Conservation (phyloP, 2,888 invertebrate genomes). For the Camptogramma bilineatum region DNA sequence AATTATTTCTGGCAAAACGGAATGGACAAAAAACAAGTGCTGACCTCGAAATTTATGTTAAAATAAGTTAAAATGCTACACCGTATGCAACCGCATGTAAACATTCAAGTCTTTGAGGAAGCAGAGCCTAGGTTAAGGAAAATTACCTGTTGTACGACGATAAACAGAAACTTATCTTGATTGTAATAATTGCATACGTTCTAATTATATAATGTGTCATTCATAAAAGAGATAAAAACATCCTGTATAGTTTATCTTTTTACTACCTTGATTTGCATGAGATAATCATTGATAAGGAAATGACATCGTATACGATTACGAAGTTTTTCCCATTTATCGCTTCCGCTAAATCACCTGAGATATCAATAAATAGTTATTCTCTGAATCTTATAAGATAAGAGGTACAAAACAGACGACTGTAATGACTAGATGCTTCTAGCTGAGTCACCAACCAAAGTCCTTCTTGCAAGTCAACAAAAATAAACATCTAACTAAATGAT, state of each 20-base stretch:
- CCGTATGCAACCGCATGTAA: neutral
- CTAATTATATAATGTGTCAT: conserved; percentile 2
- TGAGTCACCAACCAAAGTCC: conserved; percentile 14
- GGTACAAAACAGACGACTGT: neutral
- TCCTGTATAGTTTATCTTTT: neutral
- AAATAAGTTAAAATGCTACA: neutral
- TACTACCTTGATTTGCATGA: neutral
- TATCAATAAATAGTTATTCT: conserved; percentile 9
- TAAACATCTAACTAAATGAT: conserved; percentile 13
- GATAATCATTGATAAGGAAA: conserved; percentile 12
- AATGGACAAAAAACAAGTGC: too few species aligned
- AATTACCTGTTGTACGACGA: neutral
- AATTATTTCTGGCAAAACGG: too few species aligned
- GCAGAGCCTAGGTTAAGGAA: neutral
- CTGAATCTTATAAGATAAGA: neutral
- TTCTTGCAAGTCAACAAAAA: conserved; percentile 11
- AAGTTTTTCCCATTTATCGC: conserved; percentile 4
- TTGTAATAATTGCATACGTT: neutral
- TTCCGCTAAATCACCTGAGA: conserved; percentile 2
- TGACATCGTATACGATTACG: neutral
- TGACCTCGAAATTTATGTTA: neutral
- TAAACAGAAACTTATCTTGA: neutral
- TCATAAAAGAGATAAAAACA: neutral
- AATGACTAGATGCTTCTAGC: neutral
- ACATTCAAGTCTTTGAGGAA: neutral